Evolutionary conservation across 2,113 vertebrate genomes (phyloP), one percentile per base, ranked within the genome.

Genomic region (Psittacus erithacus): DNA sequence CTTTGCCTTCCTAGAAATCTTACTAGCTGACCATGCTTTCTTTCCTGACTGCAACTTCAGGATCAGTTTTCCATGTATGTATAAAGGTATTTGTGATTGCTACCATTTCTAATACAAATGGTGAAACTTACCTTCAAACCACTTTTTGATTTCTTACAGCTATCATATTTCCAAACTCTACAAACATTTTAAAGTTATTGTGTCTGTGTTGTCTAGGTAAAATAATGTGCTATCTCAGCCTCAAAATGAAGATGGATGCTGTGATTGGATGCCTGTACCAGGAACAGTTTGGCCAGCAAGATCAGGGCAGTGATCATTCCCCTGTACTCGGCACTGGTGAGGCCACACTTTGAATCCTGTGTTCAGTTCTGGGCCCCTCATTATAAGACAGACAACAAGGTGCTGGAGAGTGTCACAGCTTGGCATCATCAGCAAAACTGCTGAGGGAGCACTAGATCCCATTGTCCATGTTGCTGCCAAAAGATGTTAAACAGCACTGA

Each of bases 331-430:
- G 46, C 59, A 44, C 6, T 25, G 33, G 17, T 16, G 38, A 91
- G 18, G 29, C 22, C 6, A 13, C 16, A 52, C 7, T 6, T 33
- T 0, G 0, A 67, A 25, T 10, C 10, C 6, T 17, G 28, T 24
- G 49, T 1, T 33, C 38, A 3, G 0, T 52, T 82, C 31, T 39
- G 53, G 29, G 27, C 5, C 18, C 2, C 27, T 73, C 46, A 62
- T 9, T 18, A 19, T 11, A 49, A 29, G 10, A 10, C 44, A n/a
- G n/a, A 38, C 33, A 70, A 0, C 9, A 35, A 62, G 31, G 41
- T 31, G 46, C 18, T 82, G 13, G 2, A 65, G 31, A 0, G 0
- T 25, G 17, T 49, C 33, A 59, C 33, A n/a, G 55, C 33, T n/a
- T 59, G 55, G 20, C 23, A 33, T 24, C 33, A 35, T 24, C 20